Base-by-base conservation (phyloP, 2,888 invertebrate species). In the Linnaemya vulpina region DNA sequence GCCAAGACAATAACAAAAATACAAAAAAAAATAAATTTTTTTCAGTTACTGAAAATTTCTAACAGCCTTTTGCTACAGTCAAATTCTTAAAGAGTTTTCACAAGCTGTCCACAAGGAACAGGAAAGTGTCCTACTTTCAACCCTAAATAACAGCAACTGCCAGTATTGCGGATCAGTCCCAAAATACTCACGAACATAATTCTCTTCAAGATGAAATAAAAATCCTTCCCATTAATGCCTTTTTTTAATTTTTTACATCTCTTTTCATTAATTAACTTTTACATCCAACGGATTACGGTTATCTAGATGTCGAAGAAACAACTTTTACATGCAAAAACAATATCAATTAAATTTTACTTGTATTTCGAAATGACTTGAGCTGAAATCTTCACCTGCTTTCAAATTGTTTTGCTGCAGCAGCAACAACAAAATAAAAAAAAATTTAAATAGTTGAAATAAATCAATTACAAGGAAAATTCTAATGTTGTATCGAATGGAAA, bases 401-500 rank as follows among this genome's bases (percentile, higher is more conserved):
- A 30, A 75, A 71, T 46, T 60, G 25, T 49, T 49, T 60, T 63
- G 25, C 17, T 53, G 30, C 1, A 25, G 51, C 43, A 43, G 43
- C 22, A 65, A 46, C 20, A 65, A 71, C 63, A 77, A 73, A 30
- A 30, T 30, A 68, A 49, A 67, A 65, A 77, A 60, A 35, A 62
- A 17, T 65, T 51, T 20, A 38, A 83, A 84, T 53, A 71, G 53
- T 76, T 80, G 71, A 25, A 73, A 71, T 76, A n/a, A n/a, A 73
- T 76, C 80, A 80, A 67, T 76, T 80, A 73, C 73, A 60, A 20
- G 60, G 58, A 35, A 79, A 71, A 46, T 79, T 71, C 71, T 71
- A 49, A 65, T 51, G 0, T 49, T 76, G 49, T 68, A 22, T 49
- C 25, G 62, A 20, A n/a, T n/a, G n/a, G n/a, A 65, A 82, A 30